phyloP scores from a whole-genome alignment of 2,113 vertebrate genomes.

The Bostrychus sinensis region DNA sequence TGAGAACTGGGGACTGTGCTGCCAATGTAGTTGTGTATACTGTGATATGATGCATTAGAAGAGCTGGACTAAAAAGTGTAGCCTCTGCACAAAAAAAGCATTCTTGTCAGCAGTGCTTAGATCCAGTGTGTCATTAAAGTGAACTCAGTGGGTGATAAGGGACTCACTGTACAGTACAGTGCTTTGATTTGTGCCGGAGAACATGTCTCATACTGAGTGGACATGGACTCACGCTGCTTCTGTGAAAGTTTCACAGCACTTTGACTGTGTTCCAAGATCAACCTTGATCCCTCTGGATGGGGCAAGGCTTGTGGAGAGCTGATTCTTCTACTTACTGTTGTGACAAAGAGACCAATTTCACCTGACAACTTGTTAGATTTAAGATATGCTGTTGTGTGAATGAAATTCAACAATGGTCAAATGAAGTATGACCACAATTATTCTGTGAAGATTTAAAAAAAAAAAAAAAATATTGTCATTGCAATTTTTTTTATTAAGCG shows the following conservation, averaged over 20 bases:
- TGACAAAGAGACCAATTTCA: constrained; percentile 36
- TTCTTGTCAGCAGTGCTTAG: constrained; percentile 33
- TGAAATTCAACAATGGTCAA: constrained; percentile 4
- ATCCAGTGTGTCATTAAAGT: constrained; percentile 15
- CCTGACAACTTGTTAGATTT: constrained; percentile 36
- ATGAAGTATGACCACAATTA: constrained; percentile 15
- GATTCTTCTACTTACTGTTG: constrained; percentile 20
- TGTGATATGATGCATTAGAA: constrained; percentile 26
- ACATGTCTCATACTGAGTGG: neutral
- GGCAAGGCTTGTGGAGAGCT: too few relatives aligned
- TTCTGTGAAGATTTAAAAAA: too few relatives aligned
- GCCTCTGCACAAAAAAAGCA: constrained; percentile 17
- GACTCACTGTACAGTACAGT: constrained; percentile 8
- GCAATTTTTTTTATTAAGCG: too few relatives aligned
- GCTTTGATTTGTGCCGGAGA: neutral
- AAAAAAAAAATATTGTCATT: too few relatives aligned
- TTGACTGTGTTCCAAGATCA: too few relatives aligned
- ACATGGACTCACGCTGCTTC: constrained; percentile 20
- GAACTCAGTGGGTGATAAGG: constrained; percentile 4
- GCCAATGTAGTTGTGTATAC: constrained; percentile 11
- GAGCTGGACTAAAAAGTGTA: constrained; percentile 2
- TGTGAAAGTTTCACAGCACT: constrained; percentile 27
- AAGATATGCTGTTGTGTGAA: constrained; percentile 30
- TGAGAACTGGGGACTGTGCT: constrained; percentile 10
- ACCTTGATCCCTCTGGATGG: neutral